Percentiles rank a stretch among this genome's conserved stretches.
Evolutionary conservation across 2,797 vertebrate species (phyloP).

Genomic region (Austrolebias charrua): DNA sequence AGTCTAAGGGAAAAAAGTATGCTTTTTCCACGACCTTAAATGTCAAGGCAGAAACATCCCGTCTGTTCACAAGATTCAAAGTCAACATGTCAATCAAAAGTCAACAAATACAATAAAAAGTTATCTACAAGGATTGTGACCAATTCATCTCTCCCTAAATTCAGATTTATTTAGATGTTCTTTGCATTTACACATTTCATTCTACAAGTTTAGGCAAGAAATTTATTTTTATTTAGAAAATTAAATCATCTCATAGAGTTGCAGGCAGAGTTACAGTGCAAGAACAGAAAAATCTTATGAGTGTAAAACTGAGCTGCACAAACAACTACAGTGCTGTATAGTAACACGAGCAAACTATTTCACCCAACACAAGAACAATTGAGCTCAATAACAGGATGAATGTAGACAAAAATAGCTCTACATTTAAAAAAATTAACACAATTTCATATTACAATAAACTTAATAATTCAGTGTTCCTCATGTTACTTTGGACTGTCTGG

Average conservation of each 20-base stretch:
- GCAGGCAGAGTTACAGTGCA: constrained; percentile 2
- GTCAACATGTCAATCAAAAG: not conserved
- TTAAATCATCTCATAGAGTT: constrained; percentile 2
- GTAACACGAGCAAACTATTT: too few relatives aligned
- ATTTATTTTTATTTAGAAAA: constrained; percentile 26
- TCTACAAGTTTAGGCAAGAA: not conserved
- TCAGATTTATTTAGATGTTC: constrained; percentile 11
- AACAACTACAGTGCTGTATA: not conserved
- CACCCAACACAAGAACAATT: not conserved
- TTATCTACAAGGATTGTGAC: too few relatives aligned
- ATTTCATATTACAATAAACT: not conserved
- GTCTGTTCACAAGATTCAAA: not conserved
- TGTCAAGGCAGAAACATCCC: too few relatives aligned
- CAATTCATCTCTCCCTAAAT: not conserved
- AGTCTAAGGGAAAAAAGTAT: too few relatives aligned
- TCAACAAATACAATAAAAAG: not conserved
- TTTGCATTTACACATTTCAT: constrained; percentile 3
- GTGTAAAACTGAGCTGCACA: not conserved
- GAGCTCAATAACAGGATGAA: not conserved
- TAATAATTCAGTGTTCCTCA: not conserved
- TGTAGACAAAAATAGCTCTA: not conserved
- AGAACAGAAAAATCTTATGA: not conserved
- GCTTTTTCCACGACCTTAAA: too few relatives aligned
- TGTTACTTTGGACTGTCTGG: constrained; percentile 12
- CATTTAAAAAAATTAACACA: not conserved